phyloP scores from a whole-genome alignment of 2,797 vertebrate genomes.

The Hoplostethus mediterraneus region DNA sequence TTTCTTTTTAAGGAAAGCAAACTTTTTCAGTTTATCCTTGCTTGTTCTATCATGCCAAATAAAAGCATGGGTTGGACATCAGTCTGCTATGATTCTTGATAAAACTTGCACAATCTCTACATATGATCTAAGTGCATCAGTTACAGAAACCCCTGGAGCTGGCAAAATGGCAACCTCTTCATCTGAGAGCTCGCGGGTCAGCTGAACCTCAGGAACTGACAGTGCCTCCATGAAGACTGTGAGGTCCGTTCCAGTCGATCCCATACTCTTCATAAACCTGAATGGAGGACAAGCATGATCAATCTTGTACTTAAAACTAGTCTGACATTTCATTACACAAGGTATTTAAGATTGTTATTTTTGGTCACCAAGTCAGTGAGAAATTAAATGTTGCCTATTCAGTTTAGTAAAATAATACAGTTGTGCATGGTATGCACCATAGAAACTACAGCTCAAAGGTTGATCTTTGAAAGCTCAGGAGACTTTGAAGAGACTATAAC shows the following conservation, averaged over 20 bases:
- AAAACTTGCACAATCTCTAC: conserved; percentile 11
- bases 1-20: too few species aligned
- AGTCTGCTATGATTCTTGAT: conserved; percentile 9
- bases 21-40: too few species aligned
- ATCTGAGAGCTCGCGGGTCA: conserved; percentile 15
- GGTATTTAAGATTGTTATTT: conserved; percentile 10
- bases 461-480: too few species aligned
- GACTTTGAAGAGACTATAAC: too few species aligned
- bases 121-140: conserved; percentile 14
- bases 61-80: conserved; percentile 7
- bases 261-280: conserved; percentile 19
- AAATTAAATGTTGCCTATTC: conserved; percentile 7
- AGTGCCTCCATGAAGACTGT: conserved; percentile 16
- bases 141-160: conserved; percentile 3
- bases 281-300: conserved; percentile 20
- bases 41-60: too few species aligned
- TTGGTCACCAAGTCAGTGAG: conserved; percentile 3
- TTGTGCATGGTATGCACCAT: too few species aligned
- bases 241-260: conserved; percentile 30
- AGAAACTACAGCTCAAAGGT: conserved; percentile 1
- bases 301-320: conserved; percentile 19
- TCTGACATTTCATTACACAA: conserved; percentile 9
- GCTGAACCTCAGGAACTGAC: conserved; percentile 22
- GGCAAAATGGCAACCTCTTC: conserved; percentile 24
- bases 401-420: neutral